A percentile compares a stretch with the other conserved stretches of the same genome.
These are phyloP conservation scores for Phainopepla nitens DNA, from an alignment of 2,113 vertebrate species.

Conservation along the genomic window DNA sequence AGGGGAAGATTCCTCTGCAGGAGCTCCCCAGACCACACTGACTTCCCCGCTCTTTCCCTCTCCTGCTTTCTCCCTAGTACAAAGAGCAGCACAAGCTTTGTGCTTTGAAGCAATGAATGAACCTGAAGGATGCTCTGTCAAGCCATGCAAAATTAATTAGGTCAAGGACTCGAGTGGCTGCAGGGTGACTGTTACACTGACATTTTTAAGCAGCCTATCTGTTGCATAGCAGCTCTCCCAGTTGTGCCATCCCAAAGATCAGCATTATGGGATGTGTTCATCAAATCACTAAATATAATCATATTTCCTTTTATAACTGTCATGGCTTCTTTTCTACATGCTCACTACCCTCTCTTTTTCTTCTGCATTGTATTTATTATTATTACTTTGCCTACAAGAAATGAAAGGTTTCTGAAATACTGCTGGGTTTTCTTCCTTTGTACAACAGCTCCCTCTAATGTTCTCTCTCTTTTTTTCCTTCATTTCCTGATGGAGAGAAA, in stretches of 20 bases:
- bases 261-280: background rate
- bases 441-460: constrained; percentile 61
- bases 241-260: background rate
- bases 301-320: background rate
- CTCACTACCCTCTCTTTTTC: background rate
- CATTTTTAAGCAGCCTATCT: background rate
- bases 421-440: background rate
- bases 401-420: background rate
- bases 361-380: background rate
- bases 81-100: background rate
- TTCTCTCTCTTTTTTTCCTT: background rate
- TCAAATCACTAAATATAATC: background rate
- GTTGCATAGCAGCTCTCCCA: background rate
- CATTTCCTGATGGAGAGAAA: background rate
- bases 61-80: background rate
- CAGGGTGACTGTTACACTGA: constrained; percentile 1
- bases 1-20: background rate
- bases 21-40: background rate
- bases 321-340: background rate
- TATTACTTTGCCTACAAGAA: constrained; percentile 21
- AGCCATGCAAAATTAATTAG: constrained; percentile 46
- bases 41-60: background rate
- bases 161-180: background rate
- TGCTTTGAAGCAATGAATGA: constrained; percentile 26
- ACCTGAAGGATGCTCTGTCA: background rate